A percentile compares a stretch with the other conserved stretches of the same genome.
Conservation (phyloP, 2,797 vertebrate species). For the Hirundo rustica region DNA sequence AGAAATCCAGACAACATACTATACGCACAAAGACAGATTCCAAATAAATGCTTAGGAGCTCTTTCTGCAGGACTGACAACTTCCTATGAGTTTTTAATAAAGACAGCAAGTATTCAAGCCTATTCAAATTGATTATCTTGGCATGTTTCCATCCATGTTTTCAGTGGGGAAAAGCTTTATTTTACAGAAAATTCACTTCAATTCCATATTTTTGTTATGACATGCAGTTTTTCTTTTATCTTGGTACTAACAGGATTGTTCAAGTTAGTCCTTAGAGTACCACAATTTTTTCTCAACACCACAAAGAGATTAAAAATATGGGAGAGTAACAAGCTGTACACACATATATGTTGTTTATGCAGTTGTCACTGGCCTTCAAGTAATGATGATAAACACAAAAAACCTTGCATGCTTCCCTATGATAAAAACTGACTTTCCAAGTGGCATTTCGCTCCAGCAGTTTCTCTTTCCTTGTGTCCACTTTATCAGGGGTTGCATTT, state of each 20-base stretch:
- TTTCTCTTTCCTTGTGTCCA: not conserved
- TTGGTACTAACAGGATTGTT: not conserved
- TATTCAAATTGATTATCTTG: not conserved
- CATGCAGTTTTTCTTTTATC: not conserved
- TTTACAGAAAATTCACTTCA: not conserved
- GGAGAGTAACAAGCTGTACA: not conserved
- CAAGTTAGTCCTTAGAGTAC: not conserved
- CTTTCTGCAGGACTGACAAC: not conserved
- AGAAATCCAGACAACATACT: not conserved
- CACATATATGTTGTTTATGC: not conserved
- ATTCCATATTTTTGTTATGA: not conserved
- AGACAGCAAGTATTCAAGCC: not conserved
- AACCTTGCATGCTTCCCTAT: not conserved
- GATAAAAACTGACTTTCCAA: conserved; percentile 15
- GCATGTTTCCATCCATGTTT: not conserved
- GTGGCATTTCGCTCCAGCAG: not conserved
- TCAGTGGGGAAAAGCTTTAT: not conserved
- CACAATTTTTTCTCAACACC: not conserved
- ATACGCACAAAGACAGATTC: not conserved
- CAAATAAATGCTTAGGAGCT: not conserved
- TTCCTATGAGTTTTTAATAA: conserved; percentile 12
- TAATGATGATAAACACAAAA: not conserved
- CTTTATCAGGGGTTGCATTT: not conserved
- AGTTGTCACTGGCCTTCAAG: not conserved
- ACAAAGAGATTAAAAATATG: not conserved